A percentile compares a stretch with the other conserved stretches of the same genome.
These are phyloP conservation scores for Latrodectus geometricus DNA, from an alignment of 1,140 invertebrate genomes.

Conservation along the genomic window DNA sequence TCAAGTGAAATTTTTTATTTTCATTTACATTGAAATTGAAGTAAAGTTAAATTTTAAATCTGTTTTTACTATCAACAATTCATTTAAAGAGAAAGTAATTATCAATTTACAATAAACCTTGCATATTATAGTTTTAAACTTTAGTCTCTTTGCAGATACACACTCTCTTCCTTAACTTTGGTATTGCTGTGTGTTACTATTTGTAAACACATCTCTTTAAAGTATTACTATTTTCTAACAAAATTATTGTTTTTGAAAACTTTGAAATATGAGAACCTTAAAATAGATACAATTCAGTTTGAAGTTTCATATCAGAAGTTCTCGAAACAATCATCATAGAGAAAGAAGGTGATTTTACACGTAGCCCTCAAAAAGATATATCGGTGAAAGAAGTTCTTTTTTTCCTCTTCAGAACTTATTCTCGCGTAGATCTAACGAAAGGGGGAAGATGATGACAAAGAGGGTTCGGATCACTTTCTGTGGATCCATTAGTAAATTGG, in stretches of 20 bases:
- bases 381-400: conserved; percentile 9
- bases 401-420: conserved; percentile 13
- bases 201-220: too few species aligned
- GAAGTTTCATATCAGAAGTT: conserved; percentile 3
- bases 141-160: too few species aligned
- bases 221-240: neutral
- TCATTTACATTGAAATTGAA: too few species aligned
- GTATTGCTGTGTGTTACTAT: too few species aligned
- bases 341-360: conserved; percentile 21
- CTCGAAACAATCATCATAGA: conserved; percentile 19
- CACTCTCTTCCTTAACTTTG: too few species aligned
- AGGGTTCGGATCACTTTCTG: conserved; percentile 16
- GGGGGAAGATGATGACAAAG: conserved; percentile 30
- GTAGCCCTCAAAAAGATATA: conserved; percentile 4
- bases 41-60: too few species aligned
- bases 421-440: conserved; percentile 10
- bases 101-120: too few species aligned
- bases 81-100: too few species aligned
- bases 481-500: conserved; percentile 54
- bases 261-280: neutral
- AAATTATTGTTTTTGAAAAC: neutral
- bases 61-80: too few species aligned
- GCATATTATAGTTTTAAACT: too few species aligned
- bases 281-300: neutral
- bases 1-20: too few species aligned